Conservation (phyloP, 2,888 invertebrate genomes). For the Malacosoma neustria region DNA sequence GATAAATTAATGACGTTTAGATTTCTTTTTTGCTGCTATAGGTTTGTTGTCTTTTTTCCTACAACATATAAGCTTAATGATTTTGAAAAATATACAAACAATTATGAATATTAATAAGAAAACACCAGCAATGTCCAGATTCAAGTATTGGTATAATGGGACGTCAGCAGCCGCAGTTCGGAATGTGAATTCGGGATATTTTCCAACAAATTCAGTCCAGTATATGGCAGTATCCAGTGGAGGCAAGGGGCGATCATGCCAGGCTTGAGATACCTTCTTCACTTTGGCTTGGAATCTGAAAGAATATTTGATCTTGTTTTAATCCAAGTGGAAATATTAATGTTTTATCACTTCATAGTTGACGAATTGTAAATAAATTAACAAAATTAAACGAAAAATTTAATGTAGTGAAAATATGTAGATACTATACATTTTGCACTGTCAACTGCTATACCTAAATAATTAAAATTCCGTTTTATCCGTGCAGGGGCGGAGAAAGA, state of each 20-base stretch:
- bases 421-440: no score
- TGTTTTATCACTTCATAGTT: no score
- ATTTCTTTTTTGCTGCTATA: constrained; percentile 15
- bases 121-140: constrained; percentile 40
- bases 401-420: no score
- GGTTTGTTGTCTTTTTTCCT: constrained; percentile 10
- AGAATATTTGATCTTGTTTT: constrained; percentile 8
- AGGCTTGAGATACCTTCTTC: constrained; percentile 63
- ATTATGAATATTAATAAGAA: constrained; percentile 16
- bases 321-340: no score
- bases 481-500: no score
- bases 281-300: constrained; percentile 55
- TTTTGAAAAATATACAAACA: constrained; percentile 15
- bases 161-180: constrained; percentile 70
- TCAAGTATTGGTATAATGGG: constrained; percentile 66
- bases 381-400: no score
- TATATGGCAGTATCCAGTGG: constrained; percentile 76
- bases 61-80: constrained; percentile 13
- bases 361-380: no score
- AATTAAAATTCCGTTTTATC: no score
- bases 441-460: no score
- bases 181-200: constrained; percentile 60
- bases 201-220: constrained; percentile 78
- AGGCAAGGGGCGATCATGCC: constrained; percentile 74
- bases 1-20: constrained; percentile 16